phyloP scores from a whole-genome alignment of 2,113 vertebrate genomes.

The Bagarius yarrelli region DNA sequence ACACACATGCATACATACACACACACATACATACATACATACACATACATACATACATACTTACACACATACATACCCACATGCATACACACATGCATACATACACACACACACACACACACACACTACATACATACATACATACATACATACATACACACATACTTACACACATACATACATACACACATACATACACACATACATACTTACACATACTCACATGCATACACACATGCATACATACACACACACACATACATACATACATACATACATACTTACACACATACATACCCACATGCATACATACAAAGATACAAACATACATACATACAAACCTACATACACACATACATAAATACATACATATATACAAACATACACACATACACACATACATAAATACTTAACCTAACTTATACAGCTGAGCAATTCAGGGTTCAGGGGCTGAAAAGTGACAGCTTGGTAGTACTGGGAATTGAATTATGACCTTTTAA shows the following conservation, averaged over 20 bases:
- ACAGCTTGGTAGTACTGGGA: no score
- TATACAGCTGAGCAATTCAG: no score
- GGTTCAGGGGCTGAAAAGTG: no score
- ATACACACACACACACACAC: not conserved
- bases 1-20: not conserved
- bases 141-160: not conserved
- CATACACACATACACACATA: not conserved
- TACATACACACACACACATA: slow-evolving; percentile 23
- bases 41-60: slow-evolving; percentile 2
- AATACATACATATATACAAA: slow-evolving; percentile 42
- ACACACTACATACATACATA: not conserved
- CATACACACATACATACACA: not conserved
- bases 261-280: not conserved
- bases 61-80: not conserved
- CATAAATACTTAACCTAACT: no score
- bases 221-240: slow-evolving; percentile 10
- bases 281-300: not conserved
- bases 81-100: not conserved
- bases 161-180: not conserved
- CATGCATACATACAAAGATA: not conserved
- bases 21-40: not conserved
- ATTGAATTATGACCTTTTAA: no score
- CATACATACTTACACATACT: not conserved
- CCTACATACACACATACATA: not conserved
- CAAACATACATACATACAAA: not conserved